Evolutionary conservation across 2,113 vertebrate genomes (phyloP), one percentile per base, ranked within the genome.

Genomic region (Ophthalmolycus amberensis): DNA sequence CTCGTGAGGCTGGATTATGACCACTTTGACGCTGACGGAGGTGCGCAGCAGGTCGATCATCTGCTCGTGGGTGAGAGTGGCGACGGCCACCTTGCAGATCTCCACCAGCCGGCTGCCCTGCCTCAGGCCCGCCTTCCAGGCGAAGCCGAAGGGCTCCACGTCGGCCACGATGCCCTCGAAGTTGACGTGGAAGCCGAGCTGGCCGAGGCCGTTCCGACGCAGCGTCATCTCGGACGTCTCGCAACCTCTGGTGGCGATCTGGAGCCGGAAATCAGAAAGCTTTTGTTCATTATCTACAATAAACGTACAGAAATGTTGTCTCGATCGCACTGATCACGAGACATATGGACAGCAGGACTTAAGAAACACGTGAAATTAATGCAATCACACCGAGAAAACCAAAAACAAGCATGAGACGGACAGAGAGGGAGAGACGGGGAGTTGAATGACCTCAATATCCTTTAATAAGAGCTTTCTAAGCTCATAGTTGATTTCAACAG

Each of bases 101-200:
- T 99, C 98, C 75, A 99, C 98, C 10, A 99, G 95, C 4, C 98
- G 96, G 89, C 98, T 99, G 59, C 98, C 98, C 80, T 99, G 98
- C 66, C 97, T 94, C 2, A 99, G 93, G 18, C 98, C 98, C 0
- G 98, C 97, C 86, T 99, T 99, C 98, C 98, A 99, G 16, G 98
- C 98, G 27, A 97, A 99, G 64, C 98, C 98, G 10, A 98, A 99
- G 7, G 98, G 97, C 83, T 99, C 98, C 86, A 99, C 98, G 0
- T 99, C 98, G 0, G 98, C 98, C 59, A 99, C 98, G 3, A 99
- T 98, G 14, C 98, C 98, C 90, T 99, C 98, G 54, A 99, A 99
- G 86, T 99, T 99, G 74, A 99, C 98, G 0, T 99, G 98, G 93
- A 99, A 99, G 16, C 98, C 98, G 0, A 99, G 97, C 78, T 99